Conservation (phyloP, 2,888 invertebrate genomes). For the Nezara viridula region DNA sequence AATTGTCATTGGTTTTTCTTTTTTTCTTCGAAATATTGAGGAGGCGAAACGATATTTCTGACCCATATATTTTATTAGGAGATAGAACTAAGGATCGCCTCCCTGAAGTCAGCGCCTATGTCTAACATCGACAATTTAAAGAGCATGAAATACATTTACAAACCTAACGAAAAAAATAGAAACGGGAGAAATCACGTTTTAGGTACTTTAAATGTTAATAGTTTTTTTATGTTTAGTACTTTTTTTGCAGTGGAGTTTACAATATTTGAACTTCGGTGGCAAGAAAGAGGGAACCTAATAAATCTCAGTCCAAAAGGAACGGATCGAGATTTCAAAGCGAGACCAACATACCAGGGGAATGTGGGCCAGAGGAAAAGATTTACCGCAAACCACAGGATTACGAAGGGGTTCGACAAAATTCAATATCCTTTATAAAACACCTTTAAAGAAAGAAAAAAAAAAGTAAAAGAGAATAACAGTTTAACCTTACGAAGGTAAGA, state of each 20-base stretch:
- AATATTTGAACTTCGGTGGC: not conserved
- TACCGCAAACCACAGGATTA: constrained; percentile 26
- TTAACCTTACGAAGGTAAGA: not conserved
- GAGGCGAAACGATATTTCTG: too few relatives aligned
- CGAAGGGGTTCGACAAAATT: not conserved
- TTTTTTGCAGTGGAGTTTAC: not conserved
- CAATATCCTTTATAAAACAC: not conserved
- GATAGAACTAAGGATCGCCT: too few relatives aligned
- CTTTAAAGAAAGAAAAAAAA: not conserved
- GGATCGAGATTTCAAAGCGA: not conserved
- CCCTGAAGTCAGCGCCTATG: too few relatives aligned
- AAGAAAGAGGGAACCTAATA: not conserved
- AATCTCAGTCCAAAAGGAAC: not conserved
- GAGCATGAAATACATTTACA: too few relatives aligned
- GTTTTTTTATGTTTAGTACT: too few relatives aligned
- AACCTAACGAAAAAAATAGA: too few relatives aligned
- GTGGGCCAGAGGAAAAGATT: constrained; percentile 22
- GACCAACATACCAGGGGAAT: not conserved
- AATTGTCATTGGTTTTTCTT: too few relatives aligned
- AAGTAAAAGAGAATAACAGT: not conserved
- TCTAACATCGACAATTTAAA: too few relatives aligned
- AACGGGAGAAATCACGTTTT: too few relatives aligned
- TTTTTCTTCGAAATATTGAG: too few relatives aligned
- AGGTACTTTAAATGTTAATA: too few relatives aligned
- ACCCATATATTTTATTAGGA: too few relatives aligned